Evolutionary conservation across 2,888 invertebrate genomes (phyloP), one percentile per base, ranked within the genome.

Genomic region (Blera fallax): DNA sequence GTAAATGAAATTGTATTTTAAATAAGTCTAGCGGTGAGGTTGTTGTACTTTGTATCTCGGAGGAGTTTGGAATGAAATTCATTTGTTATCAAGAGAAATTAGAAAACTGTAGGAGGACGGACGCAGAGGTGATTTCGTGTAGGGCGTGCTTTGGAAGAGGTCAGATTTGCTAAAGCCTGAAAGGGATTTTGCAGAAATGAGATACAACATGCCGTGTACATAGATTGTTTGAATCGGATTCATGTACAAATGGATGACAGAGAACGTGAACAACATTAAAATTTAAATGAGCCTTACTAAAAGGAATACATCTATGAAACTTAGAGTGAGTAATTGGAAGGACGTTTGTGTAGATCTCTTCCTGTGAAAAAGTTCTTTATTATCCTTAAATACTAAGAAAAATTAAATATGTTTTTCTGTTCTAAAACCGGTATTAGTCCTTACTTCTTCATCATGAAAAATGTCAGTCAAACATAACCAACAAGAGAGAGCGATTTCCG

Each of bases 1-100:
- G 60, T 73, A 78, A 73, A 69, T 70, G 69, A 74, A 84, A 79
- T 74, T 84, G 79, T 79, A 74, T 64, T 58, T 79, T 58, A 69
- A 79, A 79, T 70, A 84, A 84, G 83, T 79, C 62, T 64, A 18
- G 72, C 58, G 58, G 62, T 58, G 40, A 40, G 58, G 50, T 69
- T 67, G 21, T 60, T 67, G 18, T 67, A 32, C 40, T 40, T 40
- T 27, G 18, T 4, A 16, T 10, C 43, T 18, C 50, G 2, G 58
- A 60, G 29, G 34, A 74, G 16, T 77, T 77, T 21, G 7, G 60
- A 50, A 32, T 65, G 24, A 65, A 74, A 74, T 50, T 77, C 58
- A 58, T 76, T 52, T 65, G 56, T 54, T 74, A 32, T 73, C 29
- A 10, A n/a, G 65, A 58, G 48, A 64, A 74, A 54, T 74, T 56